Conservation (phyloP, 2,888 invertebrate species). For the Metallyticus violacea region DNA sequence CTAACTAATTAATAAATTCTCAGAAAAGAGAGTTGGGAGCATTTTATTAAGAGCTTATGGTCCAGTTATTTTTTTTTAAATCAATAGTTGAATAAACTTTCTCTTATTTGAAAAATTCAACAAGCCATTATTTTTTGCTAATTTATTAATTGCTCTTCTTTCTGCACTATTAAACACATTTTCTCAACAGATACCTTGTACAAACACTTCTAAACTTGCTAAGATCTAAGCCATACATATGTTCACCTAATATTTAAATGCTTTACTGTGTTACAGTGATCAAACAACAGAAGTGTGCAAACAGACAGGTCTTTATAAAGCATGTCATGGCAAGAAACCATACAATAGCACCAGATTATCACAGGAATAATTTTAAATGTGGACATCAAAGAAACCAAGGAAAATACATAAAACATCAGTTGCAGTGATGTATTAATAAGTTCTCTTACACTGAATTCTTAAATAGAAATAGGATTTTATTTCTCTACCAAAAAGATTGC, state of each 20-base stretch:
- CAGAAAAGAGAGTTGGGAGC: too few relatives aligned
- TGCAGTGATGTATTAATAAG: background rate
- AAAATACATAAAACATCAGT: background rate
- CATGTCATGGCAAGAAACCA: background rate
- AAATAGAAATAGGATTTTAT: background rate
- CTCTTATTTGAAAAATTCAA: too few relatives aligned
- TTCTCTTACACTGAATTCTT: background rate
- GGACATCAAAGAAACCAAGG: background rate
- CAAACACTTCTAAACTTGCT: too few relatives aligned
- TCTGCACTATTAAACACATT: too few relatives aligned
- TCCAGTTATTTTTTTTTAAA: too few relatives aligned
- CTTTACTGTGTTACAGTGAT: background rate
- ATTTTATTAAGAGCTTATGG: too few relatives aligned
- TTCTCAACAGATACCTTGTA: too few relatives aligned
- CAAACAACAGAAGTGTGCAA: background rate
- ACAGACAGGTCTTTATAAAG: background rate
- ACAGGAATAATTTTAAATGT: background rate
- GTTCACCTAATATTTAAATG: background rate
- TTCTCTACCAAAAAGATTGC: background rate
- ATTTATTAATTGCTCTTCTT: too few relatives aligned
- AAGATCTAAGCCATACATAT: background rate
- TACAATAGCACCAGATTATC: background rate
- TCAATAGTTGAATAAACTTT: too few relatives aligned
- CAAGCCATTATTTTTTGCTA: too few relatives aligned
- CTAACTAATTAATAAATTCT: too few relatives aligned